Conservation (phyloP, 2,113 vertebrate species). For the Dryoscopus gambensis region DNA sequence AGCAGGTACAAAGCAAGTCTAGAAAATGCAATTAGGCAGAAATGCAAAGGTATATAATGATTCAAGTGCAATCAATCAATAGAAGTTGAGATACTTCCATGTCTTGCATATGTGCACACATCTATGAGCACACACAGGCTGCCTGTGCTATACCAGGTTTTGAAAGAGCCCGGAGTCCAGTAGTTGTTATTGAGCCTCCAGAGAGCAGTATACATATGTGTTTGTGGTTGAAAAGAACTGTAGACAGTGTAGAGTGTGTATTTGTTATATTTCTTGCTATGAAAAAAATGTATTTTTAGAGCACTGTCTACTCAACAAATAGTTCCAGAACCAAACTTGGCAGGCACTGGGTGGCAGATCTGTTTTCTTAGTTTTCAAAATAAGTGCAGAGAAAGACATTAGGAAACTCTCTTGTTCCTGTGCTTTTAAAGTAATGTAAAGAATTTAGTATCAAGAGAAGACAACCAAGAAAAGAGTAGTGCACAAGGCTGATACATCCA, state of each 20-base stretch:
- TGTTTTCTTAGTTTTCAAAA: slow-evolving; percentile 47
- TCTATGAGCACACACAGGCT: background rate
- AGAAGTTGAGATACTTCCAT: background rate
- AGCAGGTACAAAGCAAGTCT: background rate
- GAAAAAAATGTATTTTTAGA: slow-evolving; percentile 5
- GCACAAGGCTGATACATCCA: background rate
- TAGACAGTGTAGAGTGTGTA: background rate
- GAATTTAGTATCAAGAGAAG: background rate
- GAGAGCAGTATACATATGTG: background rate
- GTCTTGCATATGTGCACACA: background rate
- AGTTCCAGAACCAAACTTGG: slow-evolving; percentile 41
- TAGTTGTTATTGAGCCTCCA: background rate
- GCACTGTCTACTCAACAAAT: slow-evolving; percentile 1
- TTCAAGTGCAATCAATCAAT: background rate
- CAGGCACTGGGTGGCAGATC: slow-evolving; percentile 9
- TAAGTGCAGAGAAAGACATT: background rate
- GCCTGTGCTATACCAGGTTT: background rate
- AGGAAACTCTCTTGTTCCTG: background rate
- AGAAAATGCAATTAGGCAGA: background rate
- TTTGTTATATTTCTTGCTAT: background rate
- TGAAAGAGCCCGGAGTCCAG: background rate
- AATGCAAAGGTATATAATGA: background rate
- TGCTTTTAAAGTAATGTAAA: background rate
- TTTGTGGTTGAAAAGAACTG: background rate
- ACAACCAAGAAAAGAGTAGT: background rate